Evolutionary conservation across 2,888 invertebrate species (phyloP).

Genomic region (Ecdyonurus torrentis): DNA sequence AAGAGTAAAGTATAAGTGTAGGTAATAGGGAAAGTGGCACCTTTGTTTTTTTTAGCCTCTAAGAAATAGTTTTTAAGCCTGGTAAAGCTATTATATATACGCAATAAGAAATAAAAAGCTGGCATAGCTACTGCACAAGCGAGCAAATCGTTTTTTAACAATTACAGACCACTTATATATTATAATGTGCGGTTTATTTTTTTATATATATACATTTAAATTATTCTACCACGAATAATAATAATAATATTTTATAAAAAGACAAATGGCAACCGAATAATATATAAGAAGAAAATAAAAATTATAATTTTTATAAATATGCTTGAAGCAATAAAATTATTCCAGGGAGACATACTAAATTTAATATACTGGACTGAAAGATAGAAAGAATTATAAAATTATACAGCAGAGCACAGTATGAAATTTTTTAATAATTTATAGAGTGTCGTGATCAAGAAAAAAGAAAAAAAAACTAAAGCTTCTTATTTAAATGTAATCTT

Average conservation of each 20-base stretch:
- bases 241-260: too few species aligned
- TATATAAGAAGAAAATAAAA: too few species aligned
- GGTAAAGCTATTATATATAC: too few species aligned
- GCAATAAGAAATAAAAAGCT: too few species aligned
- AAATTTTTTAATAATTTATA: too few species aligned
- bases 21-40: background rate
- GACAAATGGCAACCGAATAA: background rate
- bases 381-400: background rate
- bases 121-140: background rate
- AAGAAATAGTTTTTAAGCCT: too few species aligned
- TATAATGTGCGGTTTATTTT: background rate
- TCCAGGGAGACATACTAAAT: background rate
- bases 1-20: background rate
- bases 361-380: background rate
- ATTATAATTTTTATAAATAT: background rate
- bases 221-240: background rate
- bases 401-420: too few species aligned
- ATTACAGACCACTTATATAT: background rate
- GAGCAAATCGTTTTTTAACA: background rate
- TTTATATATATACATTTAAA: background rate
- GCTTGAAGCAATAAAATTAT: background rate
- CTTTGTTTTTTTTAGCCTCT: too few species aligned
- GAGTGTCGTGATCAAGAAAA: too few species aligned
- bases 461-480: too few species aligned
- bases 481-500: too few species aligned